Evolutionary conservation across 1,140 invertebrate species (phyloP).

Genomic region (Apis cerana): DNA sequence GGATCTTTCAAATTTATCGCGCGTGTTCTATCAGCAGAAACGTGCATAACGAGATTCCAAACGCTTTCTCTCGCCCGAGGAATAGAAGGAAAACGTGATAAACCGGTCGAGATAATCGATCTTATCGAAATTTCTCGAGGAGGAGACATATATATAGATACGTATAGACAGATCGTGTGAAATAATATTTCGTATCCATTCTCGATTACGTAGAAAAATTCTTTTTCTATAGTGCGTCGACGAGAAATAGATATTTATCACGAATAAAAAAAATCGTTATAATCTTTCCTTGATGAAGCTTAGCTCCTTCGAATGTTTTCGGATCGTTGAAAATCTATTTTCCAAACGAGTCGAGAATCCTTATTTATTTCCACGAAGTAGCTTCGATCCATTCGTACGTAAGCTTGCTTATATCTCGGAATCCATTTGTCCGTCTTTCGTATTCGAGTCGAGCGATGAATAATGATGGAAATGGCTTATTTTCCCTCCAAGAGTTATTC

Average conservation of each 20-base stretch:
- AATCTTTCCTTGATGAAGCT: too few relatives aligned
- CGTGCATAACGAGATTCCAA: constrained; percentile 44
- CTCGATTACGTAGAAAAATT: too few relatives aligned
- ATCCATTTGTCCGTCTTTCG: not conserved
- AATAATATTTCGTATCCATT: too few relatives aligned
- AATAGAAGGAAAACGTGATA: constrained; percentile 20
- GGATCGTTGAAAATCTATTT: too few relatives aligned
- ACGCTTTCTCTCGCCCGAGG: not conserved
- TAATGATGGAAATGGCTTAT: not conserved
- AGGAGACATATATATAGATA: not conserved
- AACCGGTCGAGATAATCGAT: not conserved
- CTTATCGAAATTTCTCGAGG: not conserved
- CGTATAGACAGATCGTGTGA: too few relatives aligned
- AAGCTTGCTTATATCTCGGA: not conserved
- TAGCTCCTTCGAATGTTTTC: too few relatives aligned
- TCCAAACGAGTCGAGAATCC: not conserved
- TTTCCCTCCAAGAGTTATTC: not conserved
- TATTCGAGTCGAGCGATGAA: not conserved
- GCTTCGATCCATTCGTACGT: not conserved
- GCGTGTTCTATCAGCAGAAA: not conserved
- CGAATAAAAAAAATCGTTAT: too few relatives aligned
- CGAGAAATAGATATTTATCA: too few relatives aligned
- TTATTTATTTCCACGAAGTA: not conserved
- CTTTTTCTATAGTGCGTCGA: too few relatives aligned
- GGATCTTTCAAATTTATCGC: constrained; percentile 52